Percentiles rank a stretch among this genome's conserved stretches.
Conservation (phyloP, 2,888 invertebrate species). For the Synergus gifuensis region DNA sequence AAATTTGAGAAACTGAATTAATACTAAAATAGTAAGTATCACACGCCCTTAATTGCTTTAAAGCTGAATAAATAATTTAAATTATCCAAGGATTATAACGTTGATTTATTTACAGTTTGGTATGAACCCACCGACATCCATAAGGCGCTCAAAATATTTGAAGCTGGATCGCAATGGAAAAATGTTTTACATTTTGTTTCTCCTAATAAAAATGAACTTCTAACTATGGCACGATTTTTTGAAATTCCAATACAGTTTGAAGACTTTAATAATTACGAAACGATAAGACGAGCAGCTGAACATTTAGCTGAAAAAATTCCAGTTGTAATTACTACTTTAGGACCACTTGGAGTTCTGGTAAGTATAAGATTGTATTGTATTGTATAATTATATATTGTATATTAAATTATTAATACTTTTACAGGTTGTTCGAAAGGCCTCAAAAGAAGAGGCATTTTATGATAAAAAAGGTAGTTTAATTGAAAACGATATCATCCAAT, state of each 20-base stretch:
- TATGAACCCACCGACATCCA: constrained; percentile 93
- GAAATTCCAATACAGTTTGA: constrained; percentile 63
- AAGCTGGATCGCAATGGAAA: constrained; percentile 72
- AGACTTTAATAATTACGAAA: constrained; percentile 50
- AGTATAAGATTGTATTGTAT: constrained; percentile 31
- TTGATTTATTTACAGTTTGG: constrained; percentile 85
- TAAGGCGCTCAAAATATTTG: constrained; percentile 87
- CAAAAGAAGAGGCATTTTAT: constrained; percentile 60
- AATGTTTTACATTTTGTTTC: constrained; percentile 82
- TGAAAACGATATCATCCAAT: constrained; percentile 55
- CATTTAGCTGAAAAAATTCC: constrained; percentile 66
- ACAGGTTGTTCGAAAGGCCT: constrained; percentile 64
- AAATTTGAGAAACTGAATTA: too few species aligned
- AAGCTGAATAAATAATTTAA: too few species aligned
- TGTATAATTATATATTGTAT: too few species aligned
- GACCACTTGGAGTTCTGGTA: constrained; percentile 71
- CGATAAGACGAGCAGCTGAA: constrained; percentile 60
- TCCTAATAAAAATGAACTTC: constrained; percentile 89
- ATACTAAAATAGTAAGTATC: too few species aligned
- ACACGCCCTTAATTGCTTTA: too few species aligned
- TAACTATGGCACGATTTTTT: constrained; percentile 82
- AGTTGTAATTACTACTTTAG: constrained; percentile 71
- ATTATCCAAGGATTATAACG: too few species aligned
- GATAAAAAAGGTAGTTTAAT: constrained; percentile 59
- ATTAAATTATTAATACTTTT: neutral